These are phyloP conservation scores for Malthinus flaveolus DNA, from an alignment of 2,888 invertebrate species.

Conservation along the genomic window DNA sequence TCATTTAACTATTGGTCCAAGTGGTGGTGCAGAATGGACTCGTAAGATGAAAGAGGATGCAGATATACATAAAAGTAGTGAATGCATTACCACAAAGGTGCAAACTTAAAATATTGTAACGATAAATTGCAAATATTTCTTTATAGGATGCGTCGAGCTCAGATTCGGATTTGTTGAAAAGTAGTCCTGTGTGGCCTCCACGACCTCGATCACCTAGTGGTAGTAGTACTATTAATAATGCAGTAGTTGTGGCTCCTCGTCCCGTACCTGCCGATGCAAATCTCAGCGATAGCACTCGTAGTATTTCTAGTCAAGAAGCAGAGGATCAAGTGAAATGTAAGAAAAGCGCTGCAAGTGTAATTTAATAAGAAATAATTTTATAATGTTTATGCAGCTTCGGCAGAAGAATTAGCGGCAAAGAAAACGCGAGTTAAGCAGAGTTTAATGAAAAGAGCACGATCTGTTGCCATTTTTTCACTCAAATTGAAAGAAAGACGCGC, in stretches of 20 bases:
- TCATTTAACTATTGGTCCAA: slow-evolving; percentile 65
- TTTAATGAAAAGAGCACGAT: slow-evolving; percentile 80
- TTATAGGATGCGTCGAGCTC: slow-evolving; percentile 60
- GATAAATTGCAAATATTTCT: not conserved
- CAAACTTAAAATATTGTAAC: slow-evolving; percentile 5
- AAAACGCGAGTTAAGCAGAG: slow-evolving; percentile 71
- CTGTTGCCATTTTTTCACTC: slow-evolving; percentile 83
- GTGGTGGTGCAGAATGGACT: slow-evolving; percentile 70
- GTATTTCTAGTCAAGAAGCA: slow-evolving; percentile 59
- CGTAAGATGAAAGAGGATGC: slow-evolving; percentile 61
- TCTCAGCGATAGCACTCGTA: slow-evolving; percentile 59
- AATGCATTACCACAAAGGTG: slow-evolving; percentile 73
- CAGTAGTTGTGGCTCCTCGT: slow-evolving; percentile 33
- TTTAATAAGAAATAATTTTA: not conserved
- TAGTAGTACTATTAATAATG: slow-evolving; percentile 30
- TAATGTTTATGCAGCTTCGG: slow-evolving; percentile 42
- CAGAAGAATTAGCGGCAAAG: slow-evolving; percentile 67
- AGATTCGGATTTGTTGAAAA: slow-evolving; percentile 61
- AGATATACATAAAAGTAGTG: slow-evolving; percentile 74
- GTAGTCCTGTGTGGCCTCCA: slow-evolving; percentile 52
- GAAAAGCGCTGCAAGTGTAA: not conserved
- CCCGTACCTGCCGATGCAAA: slow-evolving; percentile 56
- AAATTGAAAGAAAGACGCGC: slow-evolving; percentile 79
- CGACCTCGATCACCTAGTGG: slow-evolving; percentile 47
- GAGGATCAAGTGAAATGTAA: slow-evolving; percentile 55